Percentiles rank a stretch among this genome's conserved stretches.
phyloP scores from a whole-genome alignment of 2,888 invertebrate species.

The Aphodius sticticus region DNA sequence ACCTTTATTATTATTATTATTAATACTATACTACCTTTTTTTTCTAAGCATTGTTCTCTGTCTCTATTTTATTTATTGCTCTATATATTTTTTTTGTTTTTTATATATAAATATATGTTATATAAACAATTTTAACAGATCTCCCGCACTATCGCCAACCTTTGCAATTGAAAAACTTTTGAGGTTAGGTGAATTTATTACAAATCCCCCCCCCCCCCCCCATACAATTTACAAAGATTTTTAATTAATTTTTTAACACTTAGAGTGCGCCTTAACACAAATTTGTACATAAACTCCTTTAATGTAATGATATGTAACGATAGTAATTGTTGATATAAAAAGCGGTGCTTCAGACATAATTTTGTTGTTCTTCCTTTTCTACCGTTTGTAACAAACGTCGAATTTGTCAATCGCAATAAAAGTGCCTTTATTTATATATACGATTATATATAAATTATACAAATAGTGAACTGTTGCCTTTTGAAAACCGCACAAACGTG shows the following conservation, averaged over 20 bases:
- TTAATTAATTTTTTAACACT: background rate
- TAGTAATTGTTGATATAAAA: background rate
- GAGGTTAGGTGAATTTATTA: too few species aligned
- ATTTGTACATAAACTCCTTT: background rate
- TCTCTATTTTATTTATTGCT: slow-evolving; percentile 4
- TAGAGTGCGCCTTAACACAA: background rate
- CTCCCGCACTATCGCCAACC: background rate
- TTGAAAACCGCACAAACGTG: background rate
- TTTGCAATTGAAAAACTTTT: background rate
- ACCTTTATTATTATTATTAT: background rate
- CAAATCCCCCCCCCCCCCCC: too few species aligned
- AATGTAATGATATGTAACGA: background rate
- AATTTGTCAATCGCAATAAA: background rate
- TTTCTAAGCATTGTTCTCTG: background rate
- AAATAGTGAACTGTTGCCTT: background rate
- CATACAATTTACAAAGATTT: background rate
- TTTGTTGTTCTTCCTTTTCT: too few species aligned
- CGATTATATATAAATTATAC: background rate
- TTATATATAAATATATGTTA: background rate
- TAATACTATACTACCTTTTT: background rate
- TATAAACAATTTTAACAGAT: background rate
- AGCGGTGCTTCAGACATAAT: background rate
- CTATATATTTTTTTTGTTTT: background rate
- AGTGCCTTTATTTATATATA: slow-evolving; percentile 4
- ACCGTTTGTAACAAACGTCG: too few species aligned